phyloP scores from a whole-genome alignment of 2,888 invertebrate species.

The Ditula angustiorana region DNA sequence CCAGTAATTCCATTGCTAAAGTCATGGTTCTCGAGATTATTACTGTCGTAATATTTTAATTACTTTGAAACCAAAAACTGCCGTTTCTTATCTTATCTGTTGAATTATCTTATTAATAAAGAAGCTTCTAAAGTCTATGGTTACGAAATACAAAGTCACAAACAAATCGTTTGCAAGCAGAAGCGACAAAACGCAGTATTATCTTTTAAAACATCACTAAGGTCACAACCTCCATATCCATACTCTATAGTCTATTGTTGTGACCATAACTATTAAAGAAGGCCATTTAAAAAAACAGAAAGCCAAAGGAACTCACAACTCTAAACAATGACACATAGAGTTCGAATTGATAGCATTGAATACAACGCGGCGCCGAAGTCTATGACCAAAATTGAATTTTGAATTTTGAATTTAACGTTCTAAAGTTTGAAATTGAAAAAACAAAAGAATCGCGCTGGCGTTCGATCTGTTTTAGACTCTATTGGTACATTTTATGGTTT shows the following conservation, averaged over 20 bases:
- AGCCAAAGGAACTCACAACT: background rate
- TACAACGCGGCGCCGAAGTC: background rate
- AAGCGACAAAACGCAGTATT: conserved; percentile 54
- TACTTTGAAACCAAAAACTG: background rate
- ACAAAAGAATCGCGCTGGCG: conserved; percentile 34
- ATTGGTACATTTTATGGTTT: conserved; percentile 39
- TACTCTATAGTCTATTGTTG: conserved; percentile 50
- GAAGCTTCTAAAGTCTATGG: background rate
- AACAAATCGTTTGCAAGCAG: conserved; percentile 46
- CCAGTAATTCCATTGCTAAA: no score
- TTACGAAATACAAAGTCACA: conserved; percentile 24
- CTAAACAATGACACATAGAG: background rate
- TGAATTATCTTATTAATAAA: background rate
- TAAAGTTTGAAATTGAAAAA: conserved; percentile 41
- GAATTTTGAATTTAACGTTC: conserved; percentile 43
- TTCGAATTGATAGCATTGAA: background rate
- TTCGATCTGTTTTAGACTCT: conserved; percentile 32
- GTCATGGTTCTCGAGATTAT: background rate
- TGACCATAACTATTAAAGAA: conserved; percentile 44
- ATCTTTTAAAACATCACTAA: conserved; percentile 45
- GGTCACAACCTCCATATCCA: conserved; percentile 51
- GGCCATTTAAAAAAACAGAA: conserved; percentile 23
- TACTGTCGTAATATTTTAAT: background rate
- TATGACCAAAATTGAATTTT: conserved; percentile 43
- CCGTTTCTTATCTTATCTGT: background rate